phyloP scores from a whole-genome alignment of 2,888 invertebrate species.

The Trichopoda pennipes region DNA sequence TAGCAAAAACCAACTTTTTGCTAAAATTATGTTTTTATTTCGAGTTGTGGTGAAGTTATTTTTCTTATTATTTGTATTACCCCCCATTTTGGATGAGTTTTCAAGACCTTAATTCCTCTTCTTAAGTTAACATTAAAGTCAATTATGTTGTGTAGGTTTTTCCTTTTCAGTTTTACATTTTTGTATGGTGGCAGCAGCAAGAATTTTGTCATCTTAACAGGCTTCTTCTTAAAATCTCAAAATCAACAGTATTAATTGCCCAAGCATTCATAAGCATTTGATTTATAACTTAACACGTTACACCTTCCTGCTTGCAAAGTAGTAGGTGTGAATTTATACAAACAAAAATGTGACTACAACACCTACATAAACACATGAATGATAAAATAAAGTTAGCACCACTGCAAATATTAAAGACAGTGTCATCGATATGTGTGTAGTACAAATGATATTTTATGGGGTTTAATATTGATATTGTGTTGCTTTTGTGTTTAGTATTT shows the following conservation, averaged over 20 bases:
- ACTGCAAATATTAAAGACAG: background rate
- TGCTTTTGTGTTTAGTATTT: background rate
- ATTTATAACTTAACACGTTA: slow-evolving; percentile 29
- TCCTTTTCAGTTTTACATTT: background rate
- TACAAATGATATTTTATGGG: background rate
- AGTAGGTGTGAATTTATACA: slow-evolving; percentile 9
- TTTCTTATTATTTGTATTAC: too few species aligned
- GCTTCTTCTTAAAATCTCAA: background rate
- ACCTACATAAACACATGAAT: background rate
- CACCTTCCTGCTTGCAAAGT: background rate
- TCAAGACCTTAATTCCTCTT: too few species aligned
- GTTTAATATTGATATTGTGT: background rate
- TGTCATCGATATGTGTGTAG: background rate
- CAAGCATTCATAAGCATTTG: slow-evolving; percentile 30
- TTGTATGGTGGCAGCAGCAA: background rate
- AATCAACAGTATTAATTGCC: slow-evolving; percentile 21
- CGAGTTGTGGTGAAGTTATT: too few species aligned
- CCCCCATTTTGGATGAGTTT: too few species aligned
- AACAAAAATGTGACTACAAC: background rate
- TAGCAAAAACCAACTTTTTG: too few species aligned
- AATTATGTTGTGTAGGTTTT: background rate
- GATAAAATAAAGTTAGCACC: background rate
- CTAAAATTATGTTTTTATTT: too few species aligned
- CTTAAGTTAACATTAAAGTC: too few species aligned
- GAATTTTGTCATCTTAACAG: background rate